phyloP scores from a whole-genome alignment of 1,140 invertebrate species.

The Chionoecetes opilio region DNA sequence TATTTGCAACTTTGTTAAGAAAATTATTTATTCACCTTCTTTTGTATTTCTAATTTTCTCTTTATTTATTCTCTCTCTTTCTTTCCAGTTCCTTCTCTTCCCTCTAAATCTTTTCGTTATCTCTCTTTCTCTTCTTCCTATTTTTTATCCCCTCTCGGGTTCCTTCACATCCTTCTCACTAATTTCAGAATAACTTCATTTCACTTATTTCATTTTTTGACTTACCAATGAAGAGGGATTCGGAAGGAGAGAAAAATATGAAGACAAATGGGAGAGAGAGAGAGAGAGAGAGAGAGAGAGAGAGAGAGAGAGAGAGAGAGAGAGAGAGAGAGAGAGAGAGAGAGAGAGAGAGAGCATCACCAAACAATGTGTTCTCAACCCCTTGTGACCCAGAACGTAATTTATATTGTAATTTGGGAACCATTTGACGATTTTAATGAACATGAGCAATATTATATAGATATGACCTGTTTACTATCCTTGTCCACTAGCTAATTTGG shows the following conservation, averaged over 20 bases:
- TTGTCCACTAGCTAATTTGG: too few species aligned
- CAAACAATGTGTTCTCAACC: too few species aligned
- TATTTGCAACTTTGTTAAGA: too few species aligned
- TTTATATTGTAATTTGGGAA: too few species aligned
- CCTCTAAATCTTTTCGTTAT: background rate
- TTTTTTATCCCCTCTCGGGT: background rate
- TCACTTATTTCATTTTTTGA: background rate
- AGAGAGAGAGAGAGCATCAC: too few species aligned
- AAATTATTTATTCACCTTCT: background rate
- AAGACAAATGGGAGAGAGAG: background rate
- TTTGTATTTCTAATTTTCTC: background rate
- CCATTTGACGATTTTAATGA: too few species aligned
- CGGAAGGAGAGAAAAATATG: too few species aligned
- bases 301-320: conserved; percentile 22
- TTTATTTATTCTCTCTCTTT: background rate
- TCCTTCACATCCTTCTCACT: background rate
- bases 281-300: background rate
- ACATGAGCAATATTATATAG: too few species aligned
- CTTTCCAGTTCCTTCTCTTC: background rate
- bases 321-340: background rate
- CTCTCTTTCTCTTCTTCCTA: background rate
- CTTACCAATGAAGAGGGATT: background rate
- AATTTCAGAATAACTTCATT: background rate
- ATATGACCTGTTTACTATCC: too few species aligned
- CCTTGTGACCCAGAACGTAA: too few species aligned